Conservation (phyloP, 1,140 invertebrate genomes). For the Procambarus clarkii region DNA sequence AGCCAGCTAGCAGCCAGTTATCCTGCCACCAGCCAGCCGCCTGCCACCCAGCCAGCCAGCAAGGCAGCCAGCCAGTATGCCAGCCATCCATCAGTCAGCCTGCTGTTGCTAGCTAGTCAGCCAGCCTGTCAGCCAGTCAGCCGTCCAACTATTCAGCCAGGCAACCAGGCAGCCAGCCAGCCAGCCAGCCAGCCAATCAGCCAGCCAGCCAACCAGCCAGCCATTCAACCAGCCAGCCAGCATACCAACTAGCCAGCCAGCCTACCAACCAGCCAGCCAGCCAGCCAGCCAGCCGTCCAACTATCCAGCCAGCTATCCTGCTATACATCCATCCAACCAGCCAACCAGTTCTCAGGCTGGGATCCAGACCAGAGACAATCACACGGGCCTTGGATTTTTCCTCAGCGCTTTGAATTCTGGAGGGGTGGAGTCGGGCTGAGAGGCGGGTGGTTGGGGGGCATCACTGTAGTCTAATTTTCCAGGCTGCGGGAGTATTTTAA, state of each 20-base stretch:
- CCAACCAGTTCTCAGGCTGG: neutral
- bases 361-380: neutral
- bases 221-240: neutral
- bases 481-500: constrained; percentile 8
- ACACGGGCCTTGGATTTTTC: neutral
- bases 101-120: neutral
- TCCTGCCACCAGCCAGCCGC: no score
- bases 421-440: neutral
- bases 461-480: neutral
- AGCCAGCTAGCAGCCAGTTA: no score
- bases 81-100: neutral
- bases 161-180: neutral
- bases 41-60: no score
- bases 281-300: neutral
- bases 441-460: neutral
- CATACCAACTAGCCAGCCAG: no score
- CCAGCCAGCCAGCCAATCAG: neutral
- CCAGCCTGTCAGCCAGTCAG: neutral
- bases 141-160: no score
- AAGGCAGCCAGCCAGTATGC: no score
- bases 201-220: neutral
- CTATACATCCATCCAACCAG: neutral
- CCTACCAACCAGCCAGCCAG: neutral
- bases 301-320: neutral
- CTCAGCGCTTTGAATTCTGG: neutral